Evolutionary conservation across 2,113 vertebrate species (phyloP).

Genomic region (Cinclus cinclus): DNA sequence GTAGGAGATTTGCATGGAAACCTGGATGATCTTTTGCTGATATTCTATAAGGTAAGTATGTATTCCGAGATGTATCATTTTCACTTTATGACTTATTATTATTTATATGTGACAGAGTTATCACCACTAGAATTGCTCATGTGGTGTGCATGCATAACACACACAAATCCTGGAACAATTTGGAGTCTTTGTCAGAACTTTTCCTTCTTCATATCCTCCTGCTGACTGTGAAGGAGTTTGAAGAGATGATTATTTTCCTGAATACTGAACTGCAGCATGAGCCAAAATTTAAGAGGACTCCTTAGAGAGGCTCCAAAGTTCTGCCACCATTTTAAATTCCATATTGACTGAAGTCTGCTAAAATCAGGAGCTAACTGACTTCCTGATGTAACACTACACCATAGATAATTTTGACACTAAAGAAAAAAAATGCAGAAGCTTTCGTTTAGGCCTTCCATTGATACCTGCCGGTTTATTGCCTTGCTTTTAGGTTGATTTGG

Average conservation of each 20-base stretch:
- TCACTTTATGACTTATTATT: neutral
- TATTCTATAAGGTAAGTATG: conserved; percentile 92
- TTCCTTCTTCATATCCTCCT: neutral
- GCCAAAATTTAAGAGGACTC: neutral
- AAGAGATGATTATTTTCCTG: neutral
- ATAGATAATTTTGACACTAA: neutral
- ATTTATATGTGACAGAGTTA: neutral
- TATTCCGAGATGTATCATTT: neutral
- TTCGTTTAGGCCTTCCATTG: neutral
- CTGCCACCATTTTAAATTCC: neutral
- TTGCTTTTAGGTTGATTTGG: neutral
- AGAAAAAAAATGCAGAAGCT: neutral
- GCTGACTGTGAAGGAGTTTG: neutral
- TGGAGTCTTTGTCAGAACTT: neutral
- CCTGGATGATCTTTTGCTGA: conserved; percentile 92
- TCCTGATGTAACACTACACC: neutral
- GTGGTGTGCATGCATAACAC: neutral
- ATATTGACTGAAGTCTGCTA: neutral
- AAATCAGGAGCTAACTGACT: neutral
- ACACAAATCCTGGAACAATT: neutral
- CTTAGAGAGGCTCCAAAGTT: neutral
- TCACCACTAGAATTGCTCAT: neutral
- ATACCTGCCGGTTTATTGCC: neutral
- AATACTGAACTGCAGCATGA: neutral
- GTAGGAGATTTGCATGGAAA: conserved; percentile 95